Conservation (phyloP, 2,113 vertebrate genomes). For the Phalacrocorax aristotelis region DNA sequence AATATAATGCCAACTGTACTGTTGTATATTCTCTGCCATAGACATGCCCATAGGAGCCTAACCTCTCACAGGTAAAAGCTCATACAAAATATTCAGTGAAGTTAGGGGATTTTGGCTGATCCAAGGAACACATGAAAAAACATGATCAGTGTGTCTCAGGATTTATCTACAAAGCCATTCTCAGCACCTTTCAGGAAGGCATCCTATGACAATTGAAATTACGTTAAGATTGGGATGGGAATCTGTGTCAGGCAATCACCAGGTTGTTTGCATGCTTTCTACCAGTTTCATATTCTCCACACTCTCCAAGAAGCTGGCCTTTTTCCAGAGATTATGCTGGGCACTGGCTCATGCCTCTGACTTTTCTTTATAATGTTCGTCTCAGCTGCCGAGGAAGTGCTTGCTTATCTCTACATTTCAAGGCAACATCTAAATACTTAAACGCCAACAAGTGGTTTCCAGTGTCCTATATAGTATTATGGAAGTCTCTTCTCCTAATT, state of each 20-base stretch:
- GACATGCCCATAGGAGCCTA: not conserved
- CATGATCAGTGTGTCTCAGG: not conserved
- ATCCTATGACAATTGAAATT: not conserved
- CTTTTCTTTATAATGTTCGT: not conserved
- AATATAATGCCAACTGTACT: not conserved
- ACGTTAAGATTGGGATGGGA: not conserved
- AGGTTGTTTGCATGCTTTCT: not conserved
- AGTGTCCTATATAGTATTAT: not conserved
- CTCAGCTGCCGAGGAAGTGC: not conserved
- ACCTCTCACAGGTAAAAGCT: not conserved
- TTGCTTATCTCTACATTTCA: not conserved
- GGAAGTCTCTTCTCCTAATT: not conserved
- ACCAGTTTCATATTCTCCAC: not conserved
- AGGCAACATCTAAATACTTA: not conserved
- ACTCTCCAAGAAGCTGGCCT: not conserved
- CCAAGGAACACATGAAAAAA: not conserved
- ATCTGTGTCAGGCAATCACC: not conserved
- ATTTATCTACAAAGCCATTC: not conserved
- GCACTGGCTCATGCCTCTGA: not conserved
- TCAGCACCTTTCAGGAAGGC: not conserved
- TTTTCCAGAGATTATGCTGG: not conserved
- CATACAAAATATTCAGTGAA: not conserved
- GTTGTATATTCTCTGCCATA: not conserved
- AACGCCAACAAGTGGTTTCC: not conserved
- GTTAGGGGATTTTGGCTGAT: not conserved